Evolutionary conservation across 2,888 invertebrate genomes (phyloP).

Genomic region (Cacoxenus indagator): DNA sequence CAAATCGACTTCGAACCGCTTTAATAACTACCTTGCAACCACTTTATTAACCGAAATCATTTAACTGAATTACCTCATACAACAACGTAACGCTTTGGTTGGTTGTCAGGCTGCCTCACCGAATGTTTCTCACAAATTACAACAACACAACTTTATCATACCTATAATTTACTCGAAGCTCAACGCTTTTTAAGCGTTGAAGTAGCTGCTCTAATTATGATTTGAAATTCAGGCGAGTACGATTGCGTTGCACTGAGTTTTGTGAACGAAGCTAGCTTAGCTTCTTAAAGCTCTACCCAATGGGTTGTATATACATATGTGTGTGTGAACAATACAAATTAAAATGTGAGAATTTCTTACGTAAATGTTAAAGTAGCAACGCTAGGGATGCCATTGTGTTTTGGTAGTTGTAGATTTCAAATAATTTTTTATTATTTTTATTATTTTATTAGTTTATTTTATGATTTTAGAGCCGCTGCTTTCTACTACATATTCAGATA

Average conservation of each 20-base stretch:
- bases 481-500: no score
- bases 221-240: neutral
- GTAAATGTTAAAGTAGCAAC: neutral
- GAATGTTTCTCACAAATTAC: neutral
- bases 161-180: neutral
- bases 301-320: neutral
- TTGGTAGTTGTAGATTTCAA: neutral
- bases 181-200: neutral
- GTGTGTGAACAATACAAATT: conserved; percentile 7
- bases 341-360: conserved; percentile 17
- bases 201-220: neutral
- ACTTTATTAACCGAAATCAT: no score
- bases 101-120: neutral
- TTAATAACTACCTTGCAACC: no score
- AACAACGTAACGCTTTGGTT: neutral
- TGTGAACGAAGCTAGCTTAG: neutral
- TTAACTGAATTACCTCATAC: no score
- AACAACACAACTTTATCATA: conserved; percentile 1
- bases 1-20: no score
- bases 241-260: neutral
- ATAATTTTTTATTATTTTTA: neutral
- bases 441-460: neutral
- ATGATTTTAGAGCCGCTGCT: neutral
- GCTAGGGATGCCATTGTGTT: neutral
- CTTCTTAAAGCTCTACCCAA: neutral